Base-by-base conservation (phyloP, 1,140 invertebrate species). In the Philotrypesis tridentata region DNA sequence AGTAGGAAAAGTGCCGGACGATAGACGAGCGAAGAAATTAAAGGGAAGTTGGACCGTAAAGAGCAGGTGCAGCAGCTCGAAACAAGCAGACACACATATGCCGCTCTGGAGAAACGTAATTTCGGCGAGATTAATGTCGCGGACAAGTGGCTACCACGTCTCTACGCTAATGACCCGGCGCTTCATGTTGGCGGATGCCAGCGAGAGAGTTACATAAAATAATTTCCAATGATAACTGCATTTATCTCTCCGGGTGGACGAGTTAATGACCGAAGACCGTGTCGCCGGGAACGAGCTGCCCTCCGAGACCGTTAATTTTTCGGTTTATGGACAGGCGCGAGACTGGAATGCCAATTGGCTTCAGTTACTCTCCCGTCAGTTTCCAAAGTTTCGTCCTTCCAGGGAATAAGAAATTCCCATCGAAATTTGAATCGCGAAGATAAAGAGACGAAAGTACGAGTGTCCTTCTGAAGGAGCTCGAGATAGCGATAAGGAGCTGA, bases 201-300 rank as follows among this genome's bases (percentile, higher is more conserved):
- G 33, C 33, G 33, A 37, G 9, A 37, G 21, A 55, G 48, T 55
- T n/a, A n/a, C n/a, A 55, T 55, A 55, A 55, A 14, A 73, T 3
- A 74, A 74, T 55, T 74, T 60, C 72, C 43, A 60, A n/a, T 7
- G 72, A 74, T 74, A 74, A 31, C 27, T n/a, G 21, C 48, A 55
- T 55, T 55, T 17, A 55, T 55, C 17, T 6, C 33, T 21, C 21
- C 40, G 40, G 17, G 48, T 55, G 12, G 40, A 14, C 40, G 40
- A 17, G 48, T 55, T 55, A 55, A 55, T 55, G 48, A 55, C 48
- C 48, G 17, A n/a, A n/a, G n/a, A n/a, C n/a, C n/a, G n/a, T 17
- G 5, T 5, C n/a, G 48, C n/a, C 48, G 17, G 48, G 48, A 55
- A 21, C n/a, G n/a, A 17, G 48, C 40, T 43, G 2, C 1, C 48